These are phyloP conservation scores for Diachasmimorpha longicaudata DNA, from an alignment of 1,140 invertebrate species.

Conservation along the genomic window DNA sequence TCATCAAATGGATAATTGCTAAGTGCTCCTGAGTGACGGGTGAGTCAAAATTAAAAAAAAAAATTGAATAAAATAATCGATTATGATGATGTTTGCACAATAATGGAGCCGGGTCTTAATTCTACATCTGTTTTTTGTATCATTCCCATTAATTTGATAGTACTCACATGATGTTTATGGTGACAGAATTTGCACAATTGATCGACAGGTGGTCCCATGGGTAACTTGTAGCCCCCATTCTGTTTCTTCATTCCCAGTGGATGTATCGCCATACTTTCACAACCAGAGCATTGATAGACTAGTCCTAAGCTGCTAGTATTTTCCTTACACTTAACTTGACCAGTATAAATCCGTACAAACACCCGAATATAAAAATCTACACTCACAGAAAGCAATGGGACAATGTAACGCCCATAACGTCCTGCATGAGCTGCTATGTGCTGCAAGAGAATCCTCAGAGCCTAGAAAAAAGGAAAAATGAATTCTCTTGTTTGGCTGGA, in stretches of 20 bases:
- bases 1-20: too few relatives aligned
- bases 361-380: conserved; percentile 97
- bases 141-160: not conserved
- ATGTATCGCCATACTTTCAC: conserved; percentile 79
- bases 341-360: conserved; percentile 85
- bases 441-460: conserved; percentile 89
- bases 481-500: too few relatives aligned
- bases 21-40: too few relatives aligned
- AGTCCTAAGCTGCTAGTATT: conserved; percentile 83
- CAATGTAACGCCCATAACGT: conserved; percentile 90
- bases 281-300: conserved; percentile 89
- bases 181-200: conserved; percentile 79
- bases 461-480: conserved; percentile 64
- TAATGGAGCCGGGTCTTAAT: too few relatives aligned
- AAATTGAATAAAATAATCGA: too few relatives aligned
- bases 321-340: conserved; percentile 84
- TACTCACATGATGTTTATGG: conserved; percentile 72
- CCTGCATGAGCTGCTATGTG: conserved; percentile 91
- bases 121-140: too few relatives aligned
- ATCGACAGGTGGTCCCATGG: conserved; percentile 71
- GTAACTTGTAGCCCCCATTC: conserved; percentile 67
- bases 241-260: conserved; percentile 73
- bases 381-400: conserved; percentile 89
- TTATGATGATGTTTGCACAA: too few relatives aligned
- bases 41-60: too few relatives aligned